Evolutionary conservation across 2,113 vertebrate species (phyloP).

Genomic region (Chaetorhynchus papuensis): DNA sequence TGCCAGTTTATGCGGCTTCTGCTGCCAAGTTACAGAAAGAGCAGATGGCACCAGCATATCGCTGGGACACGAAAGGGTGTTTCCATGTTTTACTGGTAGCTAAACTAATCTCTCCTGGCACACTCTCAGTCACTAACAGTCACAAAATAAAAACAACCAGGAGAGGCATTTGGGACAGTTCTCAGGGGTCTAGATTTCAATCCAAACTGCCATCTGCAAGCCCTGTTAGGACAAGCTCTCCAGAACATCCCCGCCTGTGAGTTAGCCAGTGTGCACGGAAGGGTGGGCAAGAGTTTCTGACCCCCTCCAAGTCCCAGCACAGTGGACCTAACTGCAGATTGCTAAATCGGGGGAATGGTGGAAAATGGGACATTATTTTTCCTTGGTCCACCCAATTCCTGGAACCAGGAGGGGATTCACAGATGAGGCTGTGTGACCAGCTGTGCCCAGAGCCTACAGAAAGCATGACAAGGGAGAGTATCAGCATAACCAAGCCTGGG

Average conservation of each 20-base stretch:
- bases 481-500: neutral
- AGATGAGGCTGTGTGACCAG: neutral
- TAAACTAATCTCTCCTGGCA: neutral
- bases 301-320: neutral
- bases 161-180: neutral
- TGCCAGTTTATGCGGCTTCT: neutral
- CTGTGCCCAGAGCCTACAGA: neutral
- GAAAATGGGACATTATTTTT: neutral
- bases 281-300: neutral
- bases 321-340: neutral
- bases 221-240: neutral
- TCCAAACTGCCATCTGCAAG: neutral
- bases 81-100: neutral
- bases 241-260: fast-evolving
- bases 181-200: neutral
- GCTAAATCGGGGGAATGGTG: neutral
- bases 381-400: neutral
- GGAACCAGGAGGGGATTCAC: neutral
- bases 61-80: neutral
- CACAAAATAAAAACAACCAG: neutral
- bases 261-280: neutral
- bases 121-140: neutral
- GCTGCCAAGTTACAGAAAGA: neutral
- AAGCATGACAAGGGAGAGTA: neutral
- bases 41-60: neutral